Base-by-base conservation (phyloP, 2,888 invertebrate species). In the Hyposoter didymator region DNA sequence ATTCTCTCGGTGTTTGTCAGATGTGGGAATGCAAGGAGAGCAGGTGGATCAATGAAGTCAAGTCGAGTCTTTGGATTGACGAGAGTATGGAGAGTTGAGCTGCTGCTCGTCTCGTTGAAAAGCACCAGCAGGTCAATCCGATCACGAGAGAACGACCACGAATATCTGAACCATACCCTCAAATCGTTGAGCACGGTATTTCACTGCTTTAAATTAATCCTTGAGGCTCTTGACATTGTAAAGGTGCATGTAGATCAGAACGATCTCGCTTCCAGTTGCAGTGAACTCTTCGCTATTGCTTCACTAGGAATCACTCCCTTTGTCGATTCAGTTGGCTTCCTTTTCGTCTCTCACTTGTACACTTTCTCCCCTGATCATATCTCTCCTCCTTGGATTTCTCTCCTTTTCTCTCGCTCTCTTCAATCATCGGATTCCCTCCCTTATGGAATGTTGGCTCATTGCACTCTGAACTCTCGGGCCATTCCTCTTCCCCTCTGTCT, bases 161-260 rank as follows among this genome's bases (percentile, higher is more conserved):
- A 70, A 70, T 85, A 85, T 75, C 75, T 82, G 64, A 39, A 66
- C 70, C 55, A 55, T 69, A 75, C 70, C 66, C 74, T 79, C 90
- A 88, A 90, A 90, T 90, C 90, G 90, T 91, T 90, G 89, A 89
- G 87, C 85, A 32, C 62, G 89, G 88, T 85, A 91, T 91, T 90
- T 78, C 82, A 86, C 76, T 73, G 84, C 84, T 89, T 59, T 85
- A 88, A 87, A 86, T 85, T 80, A 86, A 85, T 86, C 84, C 74
- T 70, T 66, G 73, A 84, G 75, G 75, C 72, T 59, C 75, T 67
- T 70, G 28, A 75, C 74, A 70, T 75, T 32, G 69, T 47, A 17
- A 39, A 14, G n/a, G 35, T 14, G 19, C n/a, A 35, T 47, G 52
- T 17, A 47, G 22, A 35, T 39, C 70, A n/a, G 45, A 70, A 43